These are phyloP conservation scores for Glyptemys insculpta DNA, from an alignment of 2,797 vertebrate species.

Conservation along the genomic window DNA sequence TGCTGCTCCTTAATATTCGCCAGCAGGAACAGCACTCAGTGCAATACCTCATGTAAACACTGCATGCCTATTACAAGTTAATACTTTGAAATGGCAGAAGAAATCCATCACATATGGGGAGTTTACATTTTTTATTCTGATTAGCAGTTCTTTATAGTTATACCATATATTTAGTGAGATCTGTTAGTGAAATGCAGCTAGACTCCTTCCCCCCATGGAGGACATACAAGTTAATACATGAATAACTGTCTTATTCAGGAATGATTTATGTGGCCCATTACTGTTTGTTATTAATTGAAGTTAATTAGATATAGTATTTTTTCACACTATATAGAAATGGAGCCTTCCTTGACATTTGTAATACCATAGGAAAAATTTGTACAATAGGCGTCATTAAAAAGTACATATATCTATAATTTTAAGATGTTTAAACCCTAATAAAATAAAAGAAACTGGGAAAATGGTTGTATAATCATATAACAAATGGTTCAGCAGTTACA, in stretches of 20 bases:
- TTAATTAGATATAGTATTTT: slow-evolving; percentile 3
- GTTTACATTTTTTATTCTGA: no score
- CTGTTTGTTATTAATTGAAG: slow-evolving; percentile 37
- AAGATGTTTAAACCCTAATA: not conserved
- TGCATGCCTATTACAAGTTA: not conserved
- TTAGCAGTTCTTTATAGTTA: not conserved
- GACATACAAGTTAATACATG: slow-evolving; percentile 12
- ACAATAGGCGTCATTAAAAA: not conserved
- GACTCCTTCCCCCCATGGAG: not conserved
- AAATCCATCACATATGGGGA: no score
- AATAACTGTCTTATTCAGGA: not conserved
- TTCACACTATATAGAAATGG: not conserved
- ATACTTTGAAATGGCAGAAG: not conserved
- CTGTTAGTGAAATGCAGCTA: slow-evolving; percentile 16
- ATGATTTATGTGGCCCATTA: slow-evolving; percentile 35
- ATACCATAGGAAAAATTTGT: not conserved
- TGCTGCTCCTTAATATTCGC: not conserved
- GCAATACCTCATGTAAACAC: slow-evolving; percentile 47
- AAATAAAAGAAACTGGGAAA: not conserved
- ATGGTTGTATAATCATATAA: not conserved
- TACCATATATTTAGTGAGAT: not conserved
- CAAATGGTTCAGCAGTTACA: not conserved
- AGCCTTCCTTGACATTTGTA: not conserved
- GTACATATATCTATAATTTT: not conserved
- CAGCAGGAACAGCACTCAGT: not conserved